phyloP scores from a whole-genome alignment of 2,888 invertebrate genomes.

The Sesia apiformis region DNA sequence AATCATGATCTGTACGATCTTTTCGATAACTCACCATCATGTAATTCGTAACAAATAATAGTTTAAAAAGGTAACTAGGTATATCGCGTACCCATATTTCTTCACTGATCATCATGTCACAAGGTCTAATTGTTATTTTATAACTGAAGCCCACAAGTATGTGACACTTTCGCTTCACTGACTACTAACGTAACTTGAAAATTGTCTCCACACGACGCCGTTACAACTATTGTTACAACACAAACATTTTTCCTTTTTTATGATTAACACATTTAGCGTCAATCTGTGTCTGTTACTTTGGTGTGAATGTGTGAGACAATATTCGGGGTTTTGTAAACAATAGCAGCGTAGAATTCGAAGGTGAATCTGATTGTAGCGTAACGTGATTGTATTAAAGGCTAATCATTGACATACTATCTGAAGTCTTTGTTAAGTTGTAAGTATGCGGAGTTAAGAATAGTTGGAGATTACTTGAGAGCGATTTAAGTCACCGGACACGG shows the following conservation, averaged over 20 bases:
- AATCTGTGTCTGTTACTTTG: constrained; percentile 20
- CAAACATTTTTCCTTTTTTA: constrained; percentile 8
- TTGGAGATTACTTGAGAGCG: too few relatives aligned
- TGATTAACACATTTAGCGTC: constrained; percentile 30
- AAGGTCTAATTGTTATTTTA: constrained; percentile 23
- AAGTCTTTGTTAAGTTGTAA: too few relatives aligned
- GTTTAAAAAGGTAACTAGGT: too few relatives aligned
- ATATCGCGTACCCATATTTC: too few relatives aligned
- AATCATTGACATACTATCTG: too few relatives aligned
- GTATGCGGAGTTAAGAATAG: too few relatives aligned
- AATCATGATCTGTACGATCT: too few relatives aligned
- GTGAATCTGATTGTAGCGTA: constrained; percentile 20
- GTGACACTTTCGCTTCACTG: constrained; percentile 31
- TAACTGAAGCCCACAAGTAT: neutral
- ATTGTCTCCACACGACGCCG: constrained; percentile 15
- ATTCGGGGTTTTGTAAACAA: constrained; percentile 22
- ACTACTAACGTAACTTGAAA: constrained; percentile 25
- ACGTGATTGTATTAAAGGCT: constrained; percentile 8
- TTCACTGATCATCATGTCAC: too few relatives aligned
- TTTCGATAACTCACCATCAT: too few relatives aligned
- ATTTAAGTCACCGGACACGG: too few relatives aligned
- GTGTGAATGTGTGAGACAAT: constrained; percentile 7
- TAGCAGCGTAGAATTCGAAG: constrained; percentile 25
- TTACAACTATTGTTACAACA: constrained; percentile 15
- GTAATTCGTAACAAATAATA: too few relatives aligned